phyloP scores from a whole-genome alignment of 2,113 vertebrate species.

The Strix aluco region DNA sequence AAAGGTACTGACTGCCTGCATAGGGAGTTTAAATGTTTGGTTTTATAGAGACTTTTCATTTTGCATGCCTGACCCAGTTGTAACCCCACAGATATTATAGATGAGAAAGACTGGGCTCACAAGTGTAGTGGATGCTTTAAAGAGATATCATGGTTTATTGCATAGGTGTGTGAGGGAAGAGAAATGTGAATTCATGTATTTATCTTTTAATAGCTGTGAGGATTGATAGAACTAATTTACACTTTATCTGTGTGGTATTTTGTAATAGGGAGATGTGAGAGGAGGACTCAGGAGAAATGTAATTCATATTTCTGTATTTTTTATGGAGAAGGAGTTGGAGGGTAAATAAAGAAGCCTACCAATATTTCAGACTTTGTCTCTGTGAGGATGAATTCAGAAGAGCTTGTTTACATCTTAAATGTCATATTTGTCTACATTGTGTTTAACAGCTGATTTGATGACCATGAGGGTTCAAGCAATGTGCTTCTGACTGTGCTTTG shows the following conservation, averaged over 20 bases:
- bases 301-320: conserved; percentile 1
- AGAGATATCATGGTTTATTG: not conserved
- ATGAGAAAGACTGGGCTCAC: not conserved
- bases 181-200: not conserved
- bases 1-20: not conserved
- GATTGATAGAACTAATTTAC: not conserved
- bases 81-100: not conserved
- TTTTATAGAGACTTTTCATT: not conserved
- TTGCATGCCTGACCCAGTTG: not conserved
- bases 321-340: not conserved
- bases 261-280: not conserved
- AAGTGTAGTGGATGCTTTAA: not conserved
- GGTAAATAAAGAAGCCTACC: not conserved
- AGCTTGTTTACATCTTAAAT: not conserved
- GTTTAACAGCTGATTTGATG: not conserved
- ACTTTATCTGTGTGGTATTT: not conserved
- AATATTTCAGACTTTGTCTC: not conserved
- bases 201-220: conserved; percentile 18
- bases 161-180: not conserved
- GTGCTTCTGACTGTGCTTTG: not conserved
- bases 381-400: not conserved
- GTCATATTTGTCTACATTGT: not conserved
- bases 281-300: not conserved
- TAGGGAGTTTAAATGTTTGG: not conserved
- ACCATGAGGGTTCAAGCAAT: not conserved